Evolutionary conservation across 2,888 invertebrate species (phyloP), one percentile per base, ranked within the genome.

Genomic region (Rhamphomyia laevipes): DNA sequence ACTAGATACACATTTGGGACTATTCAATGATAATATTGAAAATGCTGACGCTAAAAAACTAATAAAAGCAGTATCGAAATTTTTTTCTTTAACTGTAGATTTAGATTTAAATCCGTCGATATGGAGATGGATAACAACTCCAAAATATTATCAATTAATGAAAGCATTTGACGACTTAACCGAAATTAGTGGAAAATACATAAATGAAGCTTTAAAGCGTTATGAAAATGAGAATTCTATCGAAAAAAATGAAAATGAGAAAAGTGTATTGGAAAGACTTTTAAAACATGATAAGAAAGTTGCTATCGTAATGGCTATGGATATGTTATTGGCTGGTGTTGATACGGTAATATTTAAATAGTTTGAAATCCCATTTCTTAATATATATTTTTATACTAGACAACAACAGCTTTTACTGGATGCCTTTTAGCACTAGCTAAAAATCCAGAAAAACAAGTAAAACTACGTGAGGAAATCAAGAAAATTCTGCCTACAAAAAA

Each of bases 291-390:
- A 82, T 56, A 74, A 76, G 54, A 74, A 72, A 59, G 73, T 81
- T 10, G 84, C 83, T 1, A 62, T 75, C 6, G 72, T 79, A 51
- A 84, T 84, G 81, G 79, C 79, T 1, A 75, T 79, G 59, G 85
- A 85, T 61, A 79, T 84, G 80, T 57, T 85, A 9, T 67, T 78
- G 51, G 84, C 81, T 40, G 84, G 84, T 48, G 77, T 85, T 18
- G 85, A 86, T 61, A 83, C 84, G 48, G 84, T 88, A 69, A 71
- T 18, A 16, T 17, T 35, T 35, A 38, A 38, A 38, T 17, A 18
- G 12, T 17, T 6, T 10, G 11, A 13, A 21, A 9, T 42, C 13
- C 5, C 13, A 15, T 4, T n/a, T 42, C 15, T 13, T 15, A 15
- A 42, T 27, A 10, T 42, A 21, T 10, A 12, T 21, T 42, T 15